Percentiles rank a stretch among this genome's conserved stretches.
phyloP scores from a whole-genome alignment of 2,888 invertebrate genomes.

The Pristionchus entomophagus region DNA sequence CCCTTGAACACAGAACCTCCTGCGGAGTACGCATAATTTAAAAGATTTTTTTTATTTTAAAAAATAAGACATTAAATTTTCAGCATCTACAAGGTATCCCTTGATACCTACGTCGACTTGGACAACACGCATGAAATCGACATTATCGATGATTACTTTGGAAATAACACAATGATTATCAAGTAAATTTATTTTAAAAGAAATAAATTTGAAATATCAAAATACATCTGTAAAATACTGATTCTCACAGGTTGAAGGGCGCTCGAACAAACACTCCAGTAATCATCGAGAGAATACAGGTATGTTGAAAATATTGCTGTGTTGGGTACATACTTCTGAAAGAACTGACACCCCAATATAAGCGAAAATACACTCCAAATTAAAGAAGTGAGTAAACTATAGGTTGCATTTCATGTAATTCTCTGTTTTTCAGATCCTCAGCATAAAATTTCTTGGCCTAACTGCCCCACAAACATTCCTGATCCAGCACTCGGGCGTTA shows the following conservation, averaged over 20 bases:
- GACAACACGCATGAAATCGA: neutral
- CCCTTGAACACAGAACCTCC: neutral
- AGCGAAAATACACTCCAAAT: too few species aligned
- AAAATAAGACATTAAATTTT: neutral
- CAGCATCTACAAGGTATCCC: neutral
- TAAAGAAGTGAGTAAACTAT: neutral
- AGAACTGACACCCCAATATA: too few species aligned
- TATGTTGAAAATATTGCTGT: neutral
- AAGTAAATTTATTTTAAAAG: too few species aligned
- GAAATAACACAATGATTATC: too few species aligned
- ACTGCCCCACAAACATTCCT: neutral
- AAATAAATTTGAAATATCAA: too few species aligned
- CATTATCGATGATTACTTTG: too few species aligned
- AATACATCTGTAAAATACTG: too few species aligned
- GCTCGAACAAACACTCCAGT: neutral
- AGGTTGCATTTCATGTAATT: neutral
- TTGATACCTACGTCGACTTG: neutral
- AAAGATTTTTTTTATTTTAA: neutral
- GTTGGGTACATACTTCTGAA: too few species aligned
- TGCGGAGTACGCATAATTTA: neutral
- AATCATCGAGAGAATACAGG: neutral
- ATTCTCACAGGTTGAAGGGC: neutral
- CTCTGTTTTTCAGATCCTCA: neutral
- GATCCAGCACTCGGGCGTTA: neutral
- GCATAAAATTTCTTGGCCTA: neutral